Evolutionary conservation across 1,140 invertebrate species (phyloP).

Genomic region (Andricus grossulariae): DNA sequence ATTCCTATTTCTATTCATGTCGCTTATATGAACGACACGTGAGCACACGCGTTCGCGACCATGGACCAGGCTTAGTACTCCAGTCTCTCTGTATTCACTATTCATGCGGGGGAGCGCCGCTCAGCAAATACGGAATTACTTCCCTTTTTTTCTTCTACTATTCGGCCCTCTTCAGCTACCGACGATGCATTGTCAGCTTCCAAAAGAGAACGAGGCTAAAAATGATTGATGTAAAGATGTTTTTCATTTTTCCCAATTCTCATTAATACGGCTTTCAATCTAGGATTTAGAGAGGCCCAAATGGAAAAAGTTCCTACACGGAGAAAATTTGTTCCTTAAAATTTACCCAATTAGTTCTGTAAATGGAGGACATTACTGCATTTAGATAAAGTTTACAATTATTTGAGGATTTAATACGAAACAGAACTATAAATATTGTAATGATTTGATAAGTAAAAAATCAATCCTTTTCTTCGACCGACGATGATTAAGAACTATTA

Average conservation of each 20-base stretch:
- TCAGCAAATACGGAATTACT: neutral
- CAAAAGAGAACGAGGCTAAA: neutral
- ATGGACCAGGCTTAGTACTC: neutral
- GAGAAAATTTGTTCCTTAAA: no score
- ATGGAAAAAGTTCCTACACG: no score
- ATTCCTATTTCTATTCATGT: constrained; percentile 42
- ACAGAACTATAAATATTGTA: no score
- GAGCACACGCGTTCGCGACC: constrained; percentile 1
- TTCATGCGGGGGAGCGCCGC: neutral
- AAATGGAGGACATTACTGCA: no score
- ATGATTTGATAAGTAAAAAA: no score
- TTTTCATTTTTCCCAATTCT: neutral
- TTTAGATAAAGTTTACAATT: no score
- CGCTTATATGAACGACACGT: constrained; percentile 39
- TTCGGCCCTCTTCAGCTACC: neutral
- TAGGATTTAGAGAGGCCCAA: no score
- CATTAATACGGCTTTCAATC: neutral
- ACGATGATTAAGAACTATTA: no score
- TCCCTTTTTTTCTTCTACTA: neutral
- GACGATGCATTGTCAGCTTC: constrained; percentile 1
- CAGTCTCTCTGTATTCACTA: neutral
- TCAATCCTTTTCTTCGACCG: no score
- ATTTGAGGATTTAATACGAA: no score
- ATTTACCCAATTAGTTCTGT: no score
- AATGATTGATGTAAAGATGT: neutral